phyloP scores from a whole-genome alignment of 2,113 vertebrate species.

The Corythoichthys intestinalis region DNA sequence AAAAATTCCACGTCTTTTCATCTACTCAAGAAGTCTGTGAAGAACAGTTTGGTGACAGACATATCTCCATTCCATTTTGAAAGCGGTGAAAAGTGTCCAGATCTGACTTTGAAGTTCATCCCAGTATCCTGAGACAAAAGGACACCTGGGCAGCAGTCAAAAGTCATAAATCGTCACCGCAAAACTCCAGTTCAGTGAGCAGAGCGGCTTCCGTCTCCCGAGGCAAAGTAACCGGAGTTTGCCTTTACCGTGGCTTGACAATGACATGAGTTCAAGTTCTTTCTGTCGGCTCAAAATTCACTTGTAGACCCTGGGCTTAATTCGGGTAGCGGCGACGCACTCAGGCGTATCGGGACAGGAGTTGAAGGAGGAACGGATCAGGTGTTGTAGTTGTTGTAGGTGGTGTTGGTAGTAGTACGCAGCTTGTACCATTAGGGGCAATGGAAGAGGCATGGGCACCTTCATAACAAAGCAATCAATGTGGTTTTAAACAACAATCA shows the following conservation, averaged over 20 bases:
- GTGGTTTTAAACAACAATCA: slow-evolving; percentile 77
- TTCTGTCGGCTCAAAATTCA: slow-evolving; percentile 51
- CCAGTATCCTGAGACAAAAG: slow-evolving; percentile 43
- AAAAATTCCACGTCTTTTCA: not conserved
- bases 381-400: slow-evolving; percentile 29
- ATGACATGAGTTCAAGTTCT: slow-evolving; percentile 43
- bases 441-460: slow-evolving; percentile 83
- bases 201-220: slow-evolving; percentile 20
- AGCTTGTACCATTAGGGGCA: slow-evolving; percentile 82
- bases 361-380: slow-evolving; percentile 67
- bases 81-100: not conserved
- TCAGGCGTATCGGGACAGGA: slow-evolving; percentile 71
- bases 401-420: slow-evolving; percentile 71
- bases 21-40: slow-evolving; percentile 3
- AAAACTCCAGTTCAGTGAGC: slow-evolving; percentile 29
- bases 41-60: not conserved
- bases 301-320: slow-evolving; percentile 65
- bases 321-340: slow-evolving; percentile 68
- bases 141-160: slow-evolving; percentile 20
- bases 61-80: not conserved
- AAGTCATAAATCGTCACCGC: slow-evolving; percentile 21
- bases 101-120: slow-evolving; percentile 7
- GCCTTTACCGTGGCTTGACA: slow-evolving; percentile 48
- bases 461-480: slow-evolving; percentile 85
- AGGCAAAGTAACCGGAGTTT: slow-evolving; percentile 41